Percentiles rank a stretch among this genome's conserved stretches.
Evolutionary conservation across 2,888 invertebrate species (phyloP).

Genomic region (Xiphydria camelus): DNA sequence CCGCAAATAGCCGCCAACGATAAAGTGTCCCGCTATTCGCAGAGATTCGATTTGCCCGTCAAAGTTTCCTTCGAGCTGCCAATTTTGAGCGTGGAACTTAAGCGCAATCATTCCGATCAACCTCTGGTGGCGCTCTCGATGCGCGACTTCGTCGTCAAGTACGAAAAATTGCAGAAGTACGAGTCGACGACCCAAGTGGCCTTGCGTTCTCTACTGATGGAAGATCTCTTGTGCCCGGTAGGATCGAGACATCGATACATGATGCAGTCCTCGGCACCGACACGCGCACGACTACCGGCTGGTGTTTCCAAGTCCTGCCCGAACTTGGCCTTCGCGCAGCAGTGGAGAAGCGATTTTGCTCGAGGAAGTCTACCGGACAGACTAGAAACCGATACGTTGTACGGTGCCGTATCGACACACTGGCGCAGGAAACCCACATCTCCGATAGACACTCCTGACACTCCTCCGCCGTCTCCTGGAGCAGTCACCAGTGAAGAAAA

Average conservation of each 20-base stretch:
- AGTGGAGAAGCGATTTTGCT: conserved; percentile 32
- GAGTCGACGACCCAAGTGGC: conserved; percentile 80
- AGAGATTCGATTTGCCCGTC: conserved; percentile 47
- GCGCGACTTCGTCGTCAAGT: conserved; percentile 78
- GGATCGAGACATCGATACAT: conserved; percentile 82
- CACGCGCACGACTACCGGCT: conserved; percentile 39
- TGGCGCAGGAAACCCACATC: conserved; percentile 45
- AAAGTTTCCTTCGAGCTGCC: conserved; percentile 75
- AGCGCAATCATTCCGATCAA: conserved; percentile 73
- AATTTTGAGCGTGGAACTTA: conserved; percentile 74
- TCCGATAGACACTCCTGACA: conserved; percentile 44
- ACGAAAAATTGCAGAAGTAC: conserved; percentile 68
- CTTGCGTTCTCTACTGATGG: conserved; percentile 84
- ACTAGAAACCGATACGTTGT: conserved; percentile 47
- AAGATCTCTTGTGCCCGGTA: conserved; percentile 80
- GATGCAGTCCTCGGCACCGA: conserved; percentile 71
- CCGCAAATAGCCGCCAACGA: conserved; percentile 30
- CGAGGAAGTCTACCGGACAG: conserved; percentile 50
- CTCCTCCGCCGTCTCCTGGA: conserved; percentile 53
- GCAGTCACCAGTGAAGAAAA: conserved; percentile 53
- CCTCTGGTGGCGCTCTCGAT: conserved; percentile 85
- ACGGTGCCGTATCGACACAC: conserved; percentile 50
- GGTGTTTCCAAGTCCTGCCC: conserved; percentile 78
- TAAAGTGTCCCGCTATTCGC: conserved; percentile 34
- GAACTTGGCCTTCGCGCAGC: conserved; percentile 62